Evolutionary conservation across 2,113 vertebrate species (phyloP), one percentile per base, ranked within the genome.

Genomic region (Telmatochromis sp.): DNA sequence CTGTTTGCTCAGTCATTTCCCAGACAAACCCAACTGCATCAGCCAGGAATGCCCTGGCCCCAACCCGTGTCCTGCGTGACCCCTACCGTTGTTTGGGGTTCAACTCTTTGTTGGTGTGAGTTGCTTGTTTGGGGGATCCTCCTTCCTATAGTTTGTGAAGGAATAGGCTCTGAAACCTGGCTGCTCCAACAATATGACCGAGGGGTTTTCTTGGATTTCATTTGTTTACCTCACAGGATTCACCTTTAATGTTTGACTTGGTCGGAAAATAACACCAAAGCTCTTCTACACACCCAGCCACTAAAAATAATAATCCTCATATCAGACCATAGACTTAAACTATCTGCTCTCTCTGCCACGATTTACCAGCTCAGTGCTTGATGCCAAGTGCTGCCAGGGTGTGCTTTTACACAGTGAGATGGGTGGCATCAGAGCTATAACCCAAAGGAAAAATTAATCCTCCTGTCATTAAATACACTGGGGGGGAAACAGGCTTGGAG

Each of bases 1-100:
- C 90, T 94, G 94, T 96, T 95, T 96, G 91, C 89, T 93, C 89
- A 94, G 92, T 93, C 89, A 90, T 93, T 95, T 95, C 95, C 94
- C 95, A 95, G 91, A 93, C 95, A 93, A 92, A 90, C 78, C 87
- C 94, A 88, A 80, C 89, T 86, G 86, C 86, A 84, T 94, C 91
- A 94, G 86, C 80, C 87, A 84, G 88, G 91, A 95, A 93, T 90
- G 88, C 88, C 83, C 21, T 75, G 86, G 89, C 89, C 92, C 84
- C 88, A 90, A 82, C 57, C 58, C 13, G 83, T 92, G 92, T 92
- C 94, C 94, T 87, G 71, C 5, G 13, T 95, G 94, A 94, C 94
- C 95, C 87, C 81, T 63, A 26, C 6, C 9, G n/a, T 68, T 83
- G 40, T 89, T 82, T 73, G 68, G 47, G 4, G 19, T 75, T 85